phyloP scores from a whole-genome alignment of 2,797 vertebrate genomes.

The Podarcis siculus region DNA sequence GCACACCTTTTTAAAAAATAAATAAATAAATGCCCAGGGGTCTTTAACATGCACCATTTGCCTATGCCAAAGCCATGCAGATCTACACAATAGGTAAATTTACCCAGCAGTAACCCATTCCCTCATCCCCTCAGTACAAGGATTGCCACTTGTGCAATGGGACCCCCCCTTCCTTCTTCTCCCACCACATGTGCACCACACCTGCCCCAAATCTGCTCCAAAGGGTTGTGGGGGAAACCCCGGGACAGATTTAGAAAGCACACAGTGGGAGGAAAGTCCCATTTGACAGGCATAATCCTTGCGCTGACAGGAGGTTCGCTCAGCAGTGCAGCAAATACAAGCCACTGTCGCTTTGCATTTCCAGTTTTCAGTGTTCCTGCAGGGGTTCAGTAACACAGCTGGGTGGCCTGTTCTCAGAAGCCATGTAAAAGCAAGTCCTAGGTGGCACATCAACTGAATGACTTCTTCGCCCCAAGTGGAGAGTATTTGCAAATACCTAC shows the following conservation, averaged over 20 bases:
- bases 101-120: too few species aligned
- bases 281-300: too few species aligned
- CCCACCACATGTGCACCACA: too few species aligned
- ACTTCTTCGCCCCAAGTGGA: background rate
- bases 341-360: background rate
- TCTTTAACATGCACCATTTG: background rate
- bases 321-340: background rate
- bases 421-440: background rate
- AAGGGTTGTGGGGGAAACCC: too few species aligned
- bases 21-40: background rate
- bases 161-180: too few species aligned
- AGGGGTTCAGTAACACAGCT: background rate
- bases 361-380: background rate
- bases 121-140: too few species aligned
- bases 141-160: too few species aligned
- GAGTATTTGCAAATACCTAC: conserved; percentile 54
- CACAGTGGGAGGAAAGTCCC: too few species aligned
- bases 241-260: too few species aligned
- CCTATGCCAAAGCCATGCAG: background rate
- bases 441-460: background rate
- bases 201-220: too few species aligned
- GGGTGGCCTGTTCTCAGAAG: too few species aligned
- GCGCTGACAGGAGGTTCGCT: too few species aligned
- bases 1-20: background rate
- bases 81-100: background rate